These are phyloP conservation scores for Acipenser ruthenus DNA, from an alignment of 2,797 vertebrate genomes.

Conservation along the genomic window DNA sequence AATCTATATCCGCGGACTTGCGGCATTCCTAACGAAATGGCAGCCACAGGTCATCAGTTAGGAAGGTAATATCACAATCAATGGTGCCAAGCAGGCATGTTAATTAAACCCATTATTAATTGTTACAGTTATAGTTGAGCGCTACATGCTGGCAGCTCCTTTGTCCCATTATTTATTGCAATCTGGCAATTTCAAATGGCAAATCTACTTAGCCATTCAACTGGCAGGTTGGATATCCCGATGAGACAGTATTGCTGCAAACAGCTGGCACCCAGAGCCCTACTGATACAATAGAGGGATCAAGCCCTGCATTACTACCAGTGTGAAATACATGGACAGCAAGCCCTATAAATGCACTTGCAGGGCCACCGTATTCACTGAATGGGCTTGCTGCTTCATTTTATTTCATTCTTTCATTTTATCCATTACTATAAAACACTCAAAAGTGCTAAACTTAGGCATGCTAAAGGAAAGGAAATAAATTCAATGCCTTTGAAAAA, in stretches of 20 bases:
- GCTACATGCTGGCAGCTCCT: slow-evolving; percentile 79
- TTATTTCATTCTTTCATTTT: too few relatives aligned
- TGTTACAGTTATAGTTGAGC: slow-evolving; percentile 88
- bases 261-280: slow-evolving; percentile 81
- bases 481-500: too few relatives aligned
- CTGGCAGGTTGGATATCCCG: slow-evolving; percentile 62
- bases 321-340: slow-evolving; percentile 63
- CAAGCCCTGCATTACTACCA: slow-evolving; percentile 61
- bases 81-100: slow-evolving; percentile 74
- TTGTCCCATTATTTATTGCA: slow-evolving; percentile 81
- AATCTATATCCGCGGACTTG: slow-evolving; percentile 67
- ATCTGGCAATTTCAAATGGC: slow-evolving; percentile 88
- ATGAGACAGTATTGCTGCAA: slow-evolving; percentile 60
- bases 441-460: too few relatives aligned
- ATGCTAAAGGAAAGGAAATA: too few relatives aligned
- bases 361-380: slow-evolving; percentile 18
- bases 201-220: slow-evolving; percentile 91
- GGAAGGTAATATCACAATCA: slow-evolving; percentile 86
- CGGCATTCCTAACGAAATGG: slow-evolving; percentile 65
- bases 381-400: slow-evolving; percentile 37
- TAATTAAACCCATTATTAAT: slow-evolving; percentile 97
- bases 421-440: too few relatives aligned
- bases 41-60: slow-evolving; percentile 75
- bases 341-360: slow-evolving; percentile 71
- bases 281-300: slow-evolving; percentile 57